Base-by-base conservation (phyloP, 2,888 invertebrate species). In the Oligia fasciuncula region DNA sequence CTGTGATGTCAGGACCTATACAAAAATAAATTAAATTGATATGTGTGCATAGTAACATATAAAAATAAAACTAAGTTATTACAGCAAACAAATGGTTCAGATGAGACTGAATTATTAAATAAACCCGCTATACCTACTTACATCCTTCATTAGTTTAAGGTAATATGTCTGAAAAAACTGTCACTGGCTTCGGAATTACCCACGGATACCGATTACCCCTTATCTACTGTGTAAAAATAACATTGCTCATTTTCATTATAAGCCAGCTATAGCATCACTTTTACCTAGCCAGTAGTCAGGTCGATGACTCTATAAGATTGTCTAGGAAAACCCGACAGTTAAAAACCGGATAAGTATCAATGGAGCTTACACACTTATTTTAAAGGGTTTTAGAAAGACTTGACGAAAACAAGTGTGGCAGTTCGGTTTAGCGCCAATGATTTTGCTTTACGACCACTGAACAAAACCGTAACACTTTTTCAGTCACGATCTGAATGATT, bases 271-370 rank as follows among this genome's bases (percentile, higher is more conserved):
- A 77, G n/a, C 17, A 35, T 23, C 29, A 40, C 49, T 73, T 69
- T 65, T 77, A 73, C 62, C 62, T 49, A 14, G 5, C 2, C 29
- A 49, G 29, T 76, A 57, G 46, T 49, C 57, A 49, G 66, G 81
- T 77, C 77, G 69, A 73, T 73, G 80, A 80, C 76, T 76, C 17
- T 13, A 51, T 62, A 6, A 57, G 66, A 46, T 60, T 11, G 14
- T n/a, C 14, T 67, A 76, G 83, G 49, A 70, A 83, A 83, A 79
- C 76, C 83, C 83, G 57, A 49, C 19, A 62, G 3, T 60, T 65
- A 2, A n/a, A 63, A 68, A 72, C 79, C 60, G 35, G 83, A 72
- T 65, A 6, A n/a, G 6, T 19, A 5, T 19, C 14, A 68, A 62
- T 43, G 66, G 62, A 66, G n/a, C 17, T 35, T 70, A 11, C 57